Evolutionary conservation across 2,888 invertebrate species (phyloP).

Genomic region (Scaptodrosophila latifasciaeformis): DNA sequence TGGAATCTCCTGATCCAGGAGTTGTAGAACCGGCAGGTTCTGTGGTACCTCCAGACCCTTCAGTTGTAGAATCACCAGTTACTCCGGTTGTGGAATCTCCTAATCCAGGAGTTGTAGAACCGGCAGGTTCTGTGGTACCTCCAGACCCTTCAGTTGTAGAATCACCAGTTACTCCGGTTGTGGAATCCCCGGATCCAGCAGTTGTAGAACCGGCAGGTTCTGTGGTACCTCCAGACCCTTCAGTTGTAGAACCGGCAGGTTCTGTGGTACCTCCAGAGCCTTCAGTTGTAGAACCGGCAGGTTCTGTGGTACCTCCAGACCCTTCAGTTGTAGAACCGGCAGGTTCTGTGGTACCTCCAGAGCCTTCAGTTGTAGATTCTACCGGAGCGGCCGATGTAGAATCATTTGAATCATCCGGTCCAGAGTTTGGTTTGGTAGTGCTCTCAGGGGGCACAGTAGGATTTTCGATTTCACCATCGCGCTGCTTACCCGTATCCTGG

Average conservation of each 20-base stretch:
- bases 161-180: constrained; percentile 5
- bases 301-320: constrained; percentile 1
- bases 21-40: constrained; percentile 1
- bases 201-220: not conserved
- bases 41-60: constrained; percentile 1
- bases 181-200: not conserved
- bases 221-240: not conserved
- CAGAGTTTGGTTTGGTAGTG: not conserved
- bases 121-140: not conserved
- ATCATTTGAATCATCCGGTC: too few species aligned
- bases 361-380: constrained; percentile 3
- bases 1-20: not conserved
- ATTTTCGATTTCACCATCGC: constrained; percentile 46
- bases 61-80: constrained; percentile 1
- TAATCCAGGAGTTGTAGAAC: not conserved
- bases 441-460: constrained; percentile 42
- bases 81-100: not conserved
- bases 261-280: not conserved
- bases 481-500: constrained; percentile 6
- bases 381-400: not conserved
- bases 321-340: constrained; percentile 1
- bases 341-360: not conserved
- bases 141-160: not conserved
- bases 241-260: not conserved
- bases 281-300: not conserved